phyloP scores from a whole-genome alignment of 2,797 vertebrate species.

The Hippoglossus hippoglossus region DNA sequence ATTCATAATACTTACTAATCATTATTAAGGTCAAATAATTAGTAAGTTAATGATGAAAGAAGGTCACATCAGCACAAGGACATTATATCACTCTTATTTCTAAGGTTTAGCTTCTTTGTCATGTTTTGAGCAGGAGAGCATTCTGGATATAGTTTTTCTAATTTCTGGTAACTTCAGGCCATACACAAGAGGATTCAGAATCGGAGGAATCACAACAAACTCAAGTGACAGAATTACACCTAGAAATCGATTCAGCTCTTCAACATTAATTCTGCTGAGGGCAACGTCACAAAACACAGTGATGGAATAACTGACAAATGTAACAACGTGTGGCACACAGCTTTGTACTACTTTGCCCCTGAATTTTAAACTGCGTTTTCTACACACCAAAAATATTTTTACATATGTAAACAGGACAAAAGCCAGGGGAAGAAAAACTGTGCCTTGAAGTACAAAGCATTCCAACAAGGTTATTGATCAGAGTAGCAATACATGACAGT shows the following conservation, averaged over 20 bases:
- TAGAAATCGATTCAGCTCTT: constrained; percentile 57
- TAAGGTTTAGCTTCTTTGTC: neutral
- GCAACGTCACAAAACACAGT: constrained; percentile 65
- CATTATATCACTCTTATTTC: neutral
- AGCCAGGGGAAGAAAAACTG: constrained; percentile 58
- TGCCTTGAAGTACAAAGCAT: constrained; percentile 40
- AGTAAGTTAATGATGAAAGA: neutral
- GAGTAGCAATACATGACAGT: constrained; percentile 57
- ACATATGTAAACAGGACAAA: constrained; percentile 70
- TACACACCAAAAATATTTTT: constrained; percentile 55
- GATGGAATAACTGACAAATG: constrained; percentile 65
- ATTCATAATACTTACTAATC: no score
- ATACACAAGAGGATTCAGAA: constrained; percentile 75
- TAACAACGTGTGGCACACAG: constrained; percentile 67
- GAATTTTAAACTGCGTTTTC: constrained; percentile 50
- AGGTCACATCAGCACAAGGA: neutral
- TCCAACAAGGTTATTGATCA: constrained; percentile 58
- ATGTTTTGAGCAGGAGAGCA: constrained; percentile 19
- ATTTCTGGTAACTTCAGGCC: constrained; percentile 74
- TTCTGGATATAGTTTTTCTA: constrained; percentile 43
- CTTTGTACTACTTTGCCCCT: constrained; percentile 62
- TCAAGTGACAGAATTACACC: constrained; percentile 68
- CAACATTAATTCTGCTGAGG: constrained; percentile 58
- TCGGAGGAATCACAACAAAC: constrained; percentile 72
- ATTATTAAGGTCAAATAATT: neutral